phyloP scores from a whole-genome alignment of 1,140 invertebrate species.

The Dryas iulia region DNA sequence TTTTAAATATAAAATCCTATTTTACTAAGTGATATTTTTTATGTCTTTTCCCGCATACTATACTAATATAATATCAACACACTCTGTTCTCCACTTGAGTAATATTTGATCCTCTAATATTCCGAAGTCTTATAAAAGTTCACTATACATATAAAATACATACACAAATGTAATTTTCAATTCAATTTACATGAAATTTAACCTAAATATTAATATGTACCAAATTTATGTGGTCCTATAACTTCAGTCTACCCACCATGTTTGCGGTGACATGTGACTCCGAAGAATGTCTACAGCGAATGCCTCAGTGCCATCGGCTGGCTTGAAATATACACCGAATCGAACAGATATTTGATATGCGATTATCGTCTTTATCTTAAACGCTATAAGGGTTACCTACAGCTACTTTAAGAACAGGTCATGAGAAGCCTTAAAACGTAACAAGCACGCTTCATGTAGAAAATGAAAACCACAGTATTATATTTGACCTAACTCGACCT shows the following conservation, averaged over 20 bases:
- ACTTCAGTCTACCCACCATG: background rate
- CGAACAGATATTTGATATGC: background rate
- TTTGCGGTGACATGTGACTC: constrained; percentile 6
- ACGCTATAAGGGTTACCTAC: background rate
- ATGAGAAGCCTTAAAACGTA: constrained; percentile 16
- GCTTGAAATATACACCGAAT: background rate
- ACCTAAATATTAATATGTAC: background rate
- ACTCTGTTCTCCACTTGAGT: too few species aligned
- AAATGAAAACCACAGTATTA: constrained; percentile 8
- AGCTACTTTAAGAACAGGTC: background rate
- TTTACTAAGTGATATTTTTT: too few species aligned
- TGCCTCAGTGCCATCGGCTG: background rate
- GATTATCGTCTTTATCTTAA: background rate
- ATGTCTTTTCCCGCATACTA: too few species aligned
- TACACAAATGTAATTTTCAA: background rate
- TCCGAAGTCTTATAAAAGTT: background rate
- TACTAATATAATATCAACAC: too few species aligned
- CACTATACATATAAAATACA: background rate
- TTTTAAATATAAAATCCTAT: too few species aligned
- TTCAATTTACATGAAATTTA: background rate
- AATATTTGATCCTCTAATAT: too few species aligned
- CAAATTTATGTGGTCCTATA: background rate
- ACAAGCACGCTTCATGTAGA: constrained; percentile 1
- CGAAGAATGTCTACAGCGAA: constrained; percentile 13
- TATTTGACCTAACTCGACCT: constrained; percentile 16